Conservation (phyloP, 2,113 vertebrate species). For the Sinocyclocheilus anshuiensis region DNA sequence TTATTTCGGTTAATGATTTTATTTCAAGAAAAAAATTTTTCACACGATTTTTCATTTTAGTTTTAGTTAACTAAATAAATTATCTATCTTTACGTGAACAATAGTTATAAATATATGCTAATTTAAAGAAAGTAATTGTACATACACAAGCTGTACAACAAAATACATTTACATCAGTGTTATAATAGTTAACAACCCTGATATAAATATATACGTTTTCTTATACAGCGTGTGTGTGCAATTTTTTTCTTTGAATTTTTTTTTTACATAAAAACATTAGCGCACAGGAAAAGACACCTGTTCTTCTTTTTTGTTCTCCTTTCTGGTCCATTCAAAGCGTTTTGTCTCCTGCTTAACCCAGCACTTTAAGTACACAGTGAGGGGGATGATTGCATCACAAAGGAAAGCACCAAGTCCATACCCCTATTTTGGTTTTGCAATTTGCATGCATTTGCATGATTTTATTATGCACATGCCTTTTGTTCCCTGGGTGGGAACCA, state of each 20-base stretch:
- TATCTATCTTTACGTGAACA: no score
- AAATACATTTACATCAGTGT: no score
- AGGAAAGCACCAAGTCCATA: conserved; percentile 47
- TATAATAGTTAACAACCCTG: no score
- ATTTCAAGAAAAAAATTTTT: no score
- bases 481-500: conserved; percentile 75
- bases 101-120: no score
- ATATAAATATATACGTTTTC: background rate
- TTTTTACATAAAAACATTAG: background rate
- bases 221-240: background rate
- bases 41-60: no score
- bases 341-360: conserved; percentile 46
- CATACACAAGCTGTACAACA: no score
- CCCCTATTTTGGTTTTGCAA: conserved; percentile 70
- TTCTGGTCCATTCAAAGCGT: conserved; percentile 35
- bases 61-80: no score
- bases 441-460: conserved; percentile 87
- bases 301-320: conserved; percentile 40
- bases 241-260: background rate
- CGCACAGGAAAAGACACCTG: conserved; percentile 35
- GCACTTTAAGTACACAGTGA: conserved; percentile 46
- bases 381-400: conserved; percentile 55
- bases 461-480: conserved; percentile 82
- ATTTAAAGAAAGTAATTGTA: no score
- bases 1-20: no score